Evolutionary conservation across 2,797 vertebrate species (phyloP).

Genomic region (Sebastes reedi): DNA sequence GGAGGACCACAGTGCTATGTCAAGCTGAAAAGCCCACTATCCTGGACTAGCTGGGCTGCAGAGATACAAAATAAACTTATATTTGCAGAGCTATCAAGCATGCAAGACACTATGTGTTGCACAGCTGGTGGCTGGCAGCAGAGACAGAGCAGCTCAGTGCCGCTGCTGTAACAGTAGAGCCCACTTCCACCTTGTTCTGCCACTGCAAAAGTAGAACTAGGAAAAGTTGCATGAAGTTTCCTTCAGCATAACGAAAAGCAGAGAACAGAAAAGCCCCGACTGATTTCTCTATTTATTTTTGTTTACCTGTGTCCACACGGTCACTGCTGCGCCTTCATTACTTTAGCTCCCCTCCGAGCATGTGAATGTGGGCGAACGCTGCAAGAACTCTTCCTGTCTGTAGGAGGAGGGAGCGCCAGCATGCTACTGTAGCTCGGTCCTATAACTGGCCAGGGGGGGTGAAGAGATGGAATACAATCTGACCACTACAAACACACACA

Average conservation of each 20-base stretch:
- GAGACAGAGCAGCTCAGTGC: neutral
- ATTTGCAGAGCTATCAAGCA: neutral
- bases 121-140: neutral
- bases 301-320: conserved; percentile 46
- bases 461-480: conserved; percentile 58
- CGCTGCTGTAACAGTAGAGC: conserved; percentile 34
- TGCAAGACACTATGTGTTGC: neutral
- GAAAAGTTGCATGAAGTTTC: neutral
- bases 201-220: conserved; percentile 11
- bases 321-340: conserved; percentile 31
- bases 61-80: neutral
- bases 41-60: neutral
- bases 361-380: conserved; percentile 13
- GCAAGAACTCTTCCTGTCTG: conserved; percentile 15
- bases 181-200: conserved; percentile 26
- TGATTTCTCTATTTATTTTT: neutral
- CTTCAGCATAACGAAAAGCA: neutral
- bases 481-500: conserved; percentile 38
- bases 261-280: neutral
- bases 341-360: conserved; percentile 15
- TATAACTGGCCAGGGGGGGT: conserved; percentile 50
- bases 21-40: neutral
- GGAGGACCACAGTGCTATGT: neutral
- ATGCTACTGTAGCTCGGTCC: neutral
- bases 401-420: conserved; percentile 9